Evolutionary conservation across 2,797 vertebrate genomes (phyloP).

Genomic region (Pampus argenteus): DNA sequence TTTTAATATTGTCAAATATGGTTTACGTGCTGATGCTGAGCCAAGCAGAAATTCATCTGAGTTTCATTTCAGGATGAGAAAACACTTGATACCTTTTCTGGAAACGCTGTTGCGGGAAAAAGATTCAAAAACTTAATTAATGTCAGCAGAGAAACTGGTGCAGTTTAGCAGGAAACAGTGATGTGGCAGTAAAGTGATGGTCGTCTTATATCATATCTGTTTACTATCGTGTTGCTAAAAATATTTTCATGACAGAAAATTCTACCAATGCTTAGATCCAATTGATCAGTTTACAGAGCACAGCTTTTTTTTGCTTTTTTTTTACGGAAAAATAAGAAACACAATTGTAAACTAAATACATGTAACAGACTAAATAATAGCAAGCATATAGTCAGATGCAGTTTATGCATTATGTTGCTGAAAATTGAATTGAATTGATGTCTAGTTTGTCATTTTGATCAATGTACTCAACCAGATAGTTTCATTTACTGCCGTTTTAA

Average conservation of each 20-base stretch:
- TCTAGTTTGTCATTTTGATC: not conserved
- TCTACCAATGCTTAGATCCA: too few species aligned
- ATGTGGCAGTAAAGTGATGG: not conserved
- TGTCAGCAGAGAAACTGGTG: slow-evolving; percentile 5
- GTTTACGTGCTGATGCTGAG: slow-evolving; percentile 13
- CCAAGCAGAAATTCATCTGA: not conserved
- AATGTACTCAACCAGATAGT: too few species aligned
- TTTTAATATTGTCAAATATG: slow-evolving; percentile 49
- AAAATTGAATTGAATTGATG: too few species aligned
- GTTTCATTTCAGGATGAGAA: slow-evolving; percentile 29
- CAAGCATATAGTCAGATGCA: too few species aligned
- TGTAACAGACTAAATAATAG: too few species aligned
- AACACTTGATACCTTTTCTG: slow-evolving; percentile 42
- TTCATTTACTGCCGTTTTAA: too few species aligned
- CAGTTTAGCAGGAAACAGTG: not conserved
- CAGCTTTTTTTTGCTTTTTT: too few species aligned
- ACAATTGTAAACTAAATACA: too few species aligned
- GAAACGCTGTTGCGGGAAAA: slow-evolving; percentile 11
- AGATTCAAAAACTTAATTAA: not conserved
- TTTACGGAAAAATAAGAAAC: too few species aligned
- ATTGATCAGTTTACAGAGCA: too few species aligned
- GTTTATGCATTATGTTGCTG: too few species aligned
- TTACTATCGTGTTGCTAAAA: not conserved
- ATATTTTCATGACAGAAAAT: too few species aligned
- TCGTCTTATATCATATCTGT: not conserved